Evolutionary conservation across 2,797 vertebrate genomes (phyloP), one percentile per base, ranked within the genome.

Genomic region (Trichosurus vulpecula): DNA sequence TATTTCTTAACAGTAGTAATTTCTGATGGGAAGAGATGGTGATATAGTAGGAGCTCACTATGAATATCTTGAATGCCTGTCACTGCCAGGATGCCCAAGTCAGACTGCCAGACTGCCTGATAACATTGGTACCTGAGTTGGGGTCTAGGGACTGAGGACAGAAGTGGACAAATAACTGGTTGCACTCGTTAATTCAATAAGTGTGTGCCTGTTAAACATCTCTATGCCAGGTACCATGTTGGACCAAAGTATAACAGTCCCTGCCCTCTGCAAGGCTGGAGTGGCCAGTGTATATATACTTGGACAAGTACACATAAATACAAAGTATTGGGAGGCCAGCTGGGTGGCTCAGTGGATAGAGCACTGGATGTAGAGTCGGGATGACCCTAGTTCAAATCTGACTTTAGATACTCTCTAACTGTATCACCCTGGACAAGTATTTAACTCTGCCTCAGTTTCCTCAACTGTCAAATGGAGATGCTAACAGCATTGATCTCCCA

Each of bases 381-480:
- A 27, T 55, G 87, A 81, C n/a, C 54, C 90, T 8, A 90, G n/a
- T 94, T 58, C 92, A 47, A 66, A 91, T 56, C 9, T 19, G 1
- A 12, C 27, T 19, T 27, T 61, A 89, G 92, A 47, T 56, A 91
- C 54, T 92, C 53, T 93, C 10, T 19, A 92, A 35, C 61, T 41
- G 12, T 54, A 12, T 94, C 58, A 57, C 51, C 25, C 90, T 94
- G 57, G n/a, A 47, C 57, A 93, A 91, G 56, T 57, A 55, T 93
- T 55, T 91, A 61, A 92, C 27, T 92, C 53, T 91, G 22, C 12
- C 92, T 66, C 54, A 19, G 57, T 81, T 14, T 57, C 54, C 57
- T 93, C 89, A 52, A 52, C 89, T 61, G n/a, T 90, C 90, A 89
- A 95, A 92, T 27, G 74, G 10, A 4, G 74, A 93, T 90, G 93